These are phyloP conservation scores for Microtus pennsylvanicus DNA, from an alignment of 2,113 vertebrate genomes.

Conservation along the genomic window DNA sequence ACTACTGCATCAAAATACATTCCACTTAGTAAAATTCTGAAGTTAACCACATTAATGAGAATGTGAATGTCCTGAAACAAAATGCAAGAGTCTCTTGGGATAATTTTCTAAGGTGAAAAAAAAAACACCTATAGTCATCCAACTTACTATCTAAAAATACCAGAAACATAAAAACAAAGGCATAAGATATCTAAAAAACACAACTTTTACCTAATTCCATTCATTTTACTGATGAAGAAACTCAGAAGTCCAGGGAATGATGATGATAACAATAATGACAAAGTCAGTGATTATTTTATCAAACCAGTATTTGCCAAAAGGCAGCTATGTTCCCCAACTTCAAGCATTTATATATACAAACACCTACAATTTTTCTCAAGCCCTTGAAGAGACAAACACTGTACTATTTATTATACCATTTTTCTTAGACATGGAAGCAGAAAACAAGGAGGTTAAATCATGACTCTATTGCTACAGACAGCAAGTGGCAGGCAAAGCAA, in stretches of 20 bases:
- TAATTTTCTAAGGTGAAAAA: slow-evolving; percentile 4
- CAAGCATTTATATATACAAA: not conserved
- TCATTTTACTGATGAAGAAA: slow-evolving; percentile 3
- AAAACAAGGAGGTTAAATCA: not conserved
- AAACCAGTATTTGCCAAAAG: slow-evolving; percentile 32
- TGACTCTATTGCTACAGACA: not conserved
- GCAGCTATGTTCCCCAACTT: not conserved
- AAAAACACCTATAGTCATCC: not conserved
- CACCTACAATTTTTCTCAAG: not conserved
- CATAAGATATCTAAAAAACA: not conserved
- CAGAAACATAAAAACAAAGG: not conserved
- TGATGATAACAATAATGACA: not conserved
- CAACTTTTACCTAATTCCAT: not conserved
- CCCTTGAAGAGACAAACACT: not conserved
- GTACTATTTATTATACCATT: not conserved
- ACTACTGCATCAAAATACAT: not conserved
- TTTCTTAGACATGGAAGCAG: not conserved
- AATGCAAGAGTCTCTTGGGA: not conserved
- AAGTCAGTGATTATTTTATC: not conserved
- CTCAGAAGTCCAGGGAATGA: not conserved
- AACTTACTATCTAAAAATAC: not conserved
- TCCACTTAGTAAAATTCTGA: not conserved
- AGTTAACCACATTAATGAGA: not conserved
- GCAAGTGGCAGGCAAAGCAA: not conserved
- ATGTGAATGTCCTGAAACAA: not conserved